Conservation (phyloP, 2,113 vertebrate species). For the Rhynchomys soricoides region DNA sequence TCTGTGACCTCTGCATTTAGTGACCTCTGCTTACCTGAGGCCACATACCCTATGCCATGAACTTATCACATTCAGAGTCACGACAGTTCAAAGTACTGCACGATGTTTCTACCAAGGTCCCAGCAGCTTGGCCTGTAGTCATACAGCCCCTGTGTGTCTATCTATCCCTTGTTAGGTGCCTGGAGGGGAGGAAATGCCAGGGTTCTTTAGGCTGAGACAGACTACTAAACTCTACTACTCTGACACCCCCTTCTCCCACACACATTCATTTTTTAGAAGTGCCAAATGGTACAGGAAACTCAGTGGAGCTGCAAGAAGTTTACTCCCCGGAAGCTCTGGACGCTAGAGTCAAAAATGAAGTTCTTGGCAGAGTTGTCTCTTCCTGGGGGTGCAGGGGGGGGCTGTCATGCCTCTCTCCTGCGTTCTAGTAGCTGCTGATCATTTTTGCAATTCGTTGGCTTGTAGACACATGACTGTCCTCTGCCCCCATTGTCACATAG, state of each 20-base stretch:
- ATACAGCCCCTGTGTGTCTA: background rate
- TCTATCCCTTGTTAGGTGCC: background rate
- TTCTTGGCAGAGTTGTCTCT: background rate
- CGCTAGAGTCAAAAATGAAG: background rate
- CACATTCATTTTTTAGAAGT: background rate
- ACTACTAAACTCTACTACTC: background rate
- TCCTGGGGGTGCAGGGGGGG: too few species aligned
- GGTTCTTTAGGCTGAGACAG: background rate
- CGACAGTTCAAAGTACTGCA: fast-evolving
- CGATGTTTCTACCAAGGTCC: too few species aligned
- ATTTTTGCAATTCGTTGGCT: background rate
- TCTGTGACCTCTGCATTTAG: background rate
- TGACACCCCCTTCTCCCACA: background rate
- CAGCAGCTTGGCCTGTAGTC: background rate
- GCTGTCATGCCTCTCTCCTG: background rate
- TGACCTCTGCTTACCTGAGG: background rate
- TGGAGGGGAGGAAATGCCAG: background rate
- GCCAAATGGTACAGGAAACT: background rate
- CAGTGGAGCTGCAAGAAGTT: background rate
- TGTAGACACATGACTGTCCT: background rate
- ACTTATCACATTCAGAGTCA: background rate
- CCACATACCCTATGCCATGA: background rate
- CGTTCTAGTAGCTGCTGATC: background rate
- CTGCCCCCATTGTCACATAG: fast-evolving
- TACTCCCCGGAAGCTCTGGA: background rate